phyloP scores from a whole-genome alignment of 2,797 vertebrate genomes.

The Rachycentron canadum region DNA sequence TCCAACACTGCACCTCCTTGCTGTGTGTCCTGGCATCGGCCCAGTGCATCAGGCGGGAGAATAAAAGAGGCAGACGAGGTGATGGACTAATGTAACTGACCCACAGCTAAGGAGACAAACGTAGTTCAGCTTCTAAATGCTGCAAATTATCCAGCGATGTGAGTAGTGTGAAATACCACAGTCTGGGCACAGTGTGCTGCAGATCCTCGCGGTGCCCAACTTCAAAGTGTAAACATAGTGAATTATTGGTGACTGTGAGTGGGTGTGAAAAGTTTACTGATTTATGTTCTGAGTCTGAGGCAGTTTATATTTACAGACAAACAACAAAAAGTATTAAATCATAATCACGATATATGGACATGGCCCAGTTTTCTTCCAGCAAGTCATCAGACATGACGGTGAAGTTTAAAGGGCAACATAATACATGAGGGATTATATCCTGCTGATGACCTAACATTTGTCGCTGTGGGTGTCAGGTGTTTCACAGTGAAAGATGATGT shows the following conservation, averaged over 20 bases:
- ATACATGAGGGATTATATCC: constrained; percentile 2
- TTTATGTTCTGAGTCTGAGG: no score
- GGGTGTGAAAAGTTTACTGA: constrained; percentile 3
- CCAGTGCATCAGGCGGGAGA: no score
- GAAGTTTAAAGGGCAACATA: not conserved
- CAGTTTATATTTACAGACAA: no score
- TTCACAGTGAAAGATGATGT: no score
- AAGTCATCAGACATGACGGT: not conserved
- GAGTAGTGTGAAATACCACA: constrained; percentile 24
- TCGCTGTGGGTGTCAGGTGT: not conserved
- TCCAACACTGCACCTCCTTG: not conserved
- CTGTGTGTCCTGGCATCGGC: not conserved
- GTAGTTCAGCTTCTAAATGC: constrained; percentile 28
- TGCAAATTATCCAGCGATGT: not conserved
- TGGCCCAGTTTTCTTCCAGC: not conserved
- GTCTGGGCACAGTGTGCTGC: not conserved
- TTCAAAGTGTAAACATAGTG: constrained; percentile 24
- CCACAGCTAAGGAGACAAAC: constrained; percentile 54
- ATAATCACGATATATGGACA: not conserved
- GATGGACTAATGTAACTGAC: constrained; percentile 37
- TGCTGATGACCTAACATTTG: not conserved
- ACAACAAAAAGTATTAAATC: no score
- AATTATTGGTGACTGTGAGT: constrained; percentile 13
- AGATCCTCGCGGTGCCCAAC: not conserved
- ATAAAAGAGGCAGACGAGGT: constrained; percentile 22